phyloP scores from a whole-genome alignment of 2,113 vertebrate species.

The Nothobranchius furzeri region DNA sequence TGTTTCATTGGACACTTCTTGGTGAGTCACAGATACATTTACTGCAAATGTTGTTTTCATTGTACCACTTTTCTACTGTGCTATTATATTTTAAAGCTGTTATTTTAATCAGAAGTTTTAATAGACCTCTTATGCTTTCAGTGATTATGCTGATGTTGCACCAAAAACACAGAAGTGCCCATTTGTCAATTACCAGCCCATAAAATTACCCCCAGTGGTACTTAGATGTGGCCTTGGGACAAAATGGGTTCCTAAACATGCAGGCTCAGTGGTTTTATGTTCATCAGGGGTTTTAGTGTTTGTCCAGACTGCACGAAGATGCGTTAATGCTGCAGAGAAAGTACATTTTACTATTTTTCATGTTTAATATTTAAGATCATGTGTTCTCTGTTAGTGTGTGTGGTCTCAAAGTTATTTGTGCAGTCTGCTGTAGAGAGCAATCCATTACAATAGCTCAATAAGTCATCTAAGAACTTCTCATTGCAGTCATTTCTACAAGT shows the following conservation, averaged over 20 bases:
- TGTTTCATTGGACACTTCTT: slow-evolving; percentile 94
- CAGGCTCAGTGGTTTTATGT: background rate
- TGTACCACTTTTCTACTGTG: background rate
- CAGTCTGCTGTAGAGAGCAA: too few species aligned
- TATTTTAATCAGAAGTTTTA: slow-evolving; percentile 7
- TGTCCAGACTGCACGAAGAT: background rate
- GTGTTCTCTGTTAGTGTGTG: background rate
- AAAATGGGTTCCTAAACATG: background rate
- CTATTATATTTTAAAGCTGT: slow-evolving; percentile 1
- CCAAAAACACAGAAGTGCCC: slow-evolving; percentile 12
- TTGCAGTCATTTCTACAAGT: too few species aligned
- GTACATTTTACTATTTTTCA: background rate
- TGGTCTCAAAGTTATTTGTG: background rate
- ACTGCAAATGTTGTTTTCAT: background rate
- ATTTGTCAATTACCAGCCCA: slow-evolving; percentile 25
- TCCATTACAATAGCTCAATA: too few species aligned
- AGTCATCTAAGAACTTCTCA: too few species aligned
- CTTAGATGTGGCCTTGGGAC: slow-evolving; percentile 11
- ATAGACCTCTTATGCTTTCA: slow-evolving; percentile 10
- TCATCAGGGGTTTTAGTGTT: background rate
- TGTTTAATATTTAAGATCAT: background rate
- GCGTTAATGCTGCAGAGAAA: background rate
- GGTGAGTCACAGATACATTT: slow-evolving; percentile 77
- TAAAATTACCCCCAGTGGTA: slow-evolving; percentile 21
- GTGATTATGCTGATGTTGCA: slow-evolving; percentile 19